Base-by-base conservation (phyloP, 2,113 vertebrate species). In the Amphilophus citrinellus region DNA sequence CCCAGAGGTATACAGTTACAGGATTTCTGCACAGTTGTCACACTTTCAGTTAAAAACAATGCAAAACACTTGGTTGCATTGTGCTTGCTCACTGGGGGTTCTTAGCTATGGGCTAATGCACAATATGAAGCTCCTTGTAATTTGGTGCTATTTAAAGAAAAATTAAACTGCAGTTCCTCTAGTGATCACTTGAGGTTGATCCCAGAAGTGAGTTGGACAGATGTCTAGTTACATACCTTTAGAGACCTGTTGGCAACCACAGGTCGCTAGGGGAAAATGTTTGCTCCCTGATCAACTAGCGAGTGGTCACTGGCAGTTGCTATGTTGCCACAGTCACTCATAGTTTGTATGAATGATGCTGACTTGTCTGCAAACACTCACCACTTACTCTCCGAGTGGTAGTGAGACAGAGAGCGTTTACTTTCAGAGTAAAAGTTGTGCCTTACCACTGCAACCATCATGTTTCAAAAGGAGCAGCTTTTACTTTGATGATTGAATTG, bases 281-380 rank as follows among this genome's bases (percentile, higher is more conserved):
- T 5, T 68, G 15, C 22, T 47, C 63, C 17, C 42, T 1, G 0
- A 68, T 22, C 22, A 68, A 14, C 0, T 27, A 14, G 22, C 7
- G 17, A 2, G 14, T 27, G n/a, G 39, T 42, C 5, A 8, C 10
- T 42, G 39, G 63, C 42, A 15, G 44, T 50, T 22, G 14, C 22
- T 68, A 47, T 14, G 22, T 0, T 5, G 65, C 22, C 42, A 47
- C 0, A 1, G 65, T 47, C 39, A n/a, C 63, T 22, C 39, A 4
- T 22, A 6, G 14, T 47, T 24, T 68, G 14, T 22, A 47, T 10
- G 22, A 4, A 3, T 68, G 65, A 68, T 10, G 42, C 5, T 0
- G 47, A 27, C 22, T 47, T 47, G 14, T 27, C 42, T 68, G 42
- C 42, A 68, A 68, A 27, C 5, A 47, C 37, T 37, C 37, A 10